Evolutionary conservation across 2,797 vertebrate species (phyloP).

Genomic region (Sphenodon punctatus): DNA sequence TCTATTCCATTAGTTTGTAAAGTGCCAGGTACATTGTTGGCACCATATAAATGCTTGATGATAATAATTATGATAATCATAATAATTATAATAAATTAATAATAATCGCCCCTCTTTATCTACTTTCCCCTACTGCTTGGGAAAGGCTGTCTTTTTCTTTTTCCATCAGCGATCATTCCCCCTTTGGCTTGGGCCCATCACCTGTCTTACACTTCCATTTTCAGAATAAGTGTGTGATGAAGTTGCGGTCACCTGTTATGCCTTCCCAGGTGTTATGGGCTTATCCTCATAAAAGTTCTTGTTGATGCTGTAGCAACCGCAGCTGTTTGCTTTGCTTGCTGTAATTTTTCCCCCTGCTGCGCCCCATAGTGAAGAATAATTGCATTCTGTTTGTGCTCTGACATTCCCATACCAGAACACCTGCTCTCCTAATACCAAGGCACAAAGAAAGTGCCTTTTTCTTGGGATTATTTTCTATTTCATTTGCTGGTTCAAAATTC

Average conservation of each 20-base stretch:
- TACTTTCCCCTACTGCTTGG: neutral
- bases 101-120: neutral
- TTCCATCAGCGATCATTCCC: neutral
- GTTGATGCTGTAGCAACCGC: neutral
- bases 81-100: too few relatives aligned
- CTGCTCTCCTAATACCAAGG: slow-evolving; percentile 17
- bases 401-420: slow-evolving; percentile 14
- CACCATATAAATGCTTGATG: too few relatives aligned
- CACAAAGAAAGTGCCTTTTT: slow-evolving; percentile 19
- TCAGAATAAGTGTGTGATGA: neutral
- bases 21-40: too few relatives aligned
- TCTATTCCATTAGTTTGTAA: too few relatives aligned
- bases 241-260: neutral
- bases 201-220: neutral
- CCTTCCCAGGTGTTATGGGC: neutral
- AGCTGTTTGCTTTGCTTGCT: slow-evolving; percentile 36
- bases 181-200: neutral
- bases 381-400: slow-evolving; percentile 29
- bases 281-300: neutral
- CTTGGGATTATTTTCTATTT: neutral
- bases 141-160: neutral
- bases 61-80: too few relatives aligned
- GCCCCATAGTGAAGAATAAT: slow-evolving; percentile 36
- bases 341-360: slow-evolving; percentile 24
- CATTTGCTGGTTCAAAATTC: slow-evolving; percentile 24